Percentiles rank a stretch among this genome's conserved stretches.
Evolutionary conservation across 2,888 invertebrate genomes (phyloP).

Genomic region (Deroplatys truncata): DNA sequence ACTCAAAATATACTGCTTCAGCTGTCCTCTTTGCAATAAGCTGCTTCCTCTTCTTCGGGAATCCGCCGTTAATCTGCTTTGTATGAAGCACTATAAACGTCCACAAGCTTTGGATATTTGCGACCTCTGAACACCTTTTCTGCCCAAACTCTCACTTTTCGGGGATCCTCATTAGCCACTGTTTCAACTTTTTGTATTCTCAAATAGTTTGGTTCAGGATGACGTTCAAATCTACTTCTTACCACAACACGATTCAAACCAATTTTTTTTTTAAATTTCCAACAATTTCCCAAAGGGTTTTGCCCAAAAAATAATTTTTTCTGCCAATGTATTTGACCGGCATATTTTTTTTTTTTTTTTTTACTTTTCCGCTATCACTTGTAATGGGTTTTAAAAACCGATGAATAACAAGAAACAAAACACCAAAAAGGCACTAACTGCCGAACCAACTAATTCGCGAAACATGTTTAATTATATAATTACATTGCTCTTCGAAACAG

Average conservation of each 20-base stretch:
- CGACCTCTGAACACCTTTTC: slow-evolving; percentile 75
- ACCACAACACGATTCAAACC: slow-evolving; percentile 81
- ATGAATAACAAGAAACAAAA: neutral
- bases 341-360: slow-evolving; percentile 41
- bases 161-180: slow-evolving; percentile 61
- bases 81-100: slow-evolving; percentile 64
- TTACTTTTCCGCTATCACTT: neutral
- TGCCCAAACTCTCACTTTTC: slow-evolving; percentile 66
- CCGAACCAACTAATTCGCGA: neutral
- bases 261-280: slow-evolving; percentile 78
- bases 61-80: slow-evolving; percentile 78
- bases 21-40: slow-evolving; percentile 50
- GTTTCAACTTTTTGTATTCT: slow-evolving; percentile 78
- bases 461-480: neutral
- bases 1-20: no score
- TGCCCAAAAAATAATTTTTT: slow-evolving; percentile 70
- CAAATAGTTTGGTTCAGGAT: slow-evolving; percentile 76
- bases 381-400: neutral
- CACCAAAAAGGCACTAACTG: neutral
- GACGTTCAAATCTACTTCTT: slow-evolving; percentile 67
- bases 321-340: slow-evolving; percentile 69
- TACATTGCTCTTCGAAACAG: no score
- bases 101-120: slow-evolving; percentile 53
- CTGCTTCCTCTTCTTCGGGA: slow-evolving; percentile 72
- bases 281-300: slow-evolving; percentile 84